phyloP scores from a whole-genome alignment of 2,797 vertebrate species.

The Rhyacichthys aspro region DNA sequence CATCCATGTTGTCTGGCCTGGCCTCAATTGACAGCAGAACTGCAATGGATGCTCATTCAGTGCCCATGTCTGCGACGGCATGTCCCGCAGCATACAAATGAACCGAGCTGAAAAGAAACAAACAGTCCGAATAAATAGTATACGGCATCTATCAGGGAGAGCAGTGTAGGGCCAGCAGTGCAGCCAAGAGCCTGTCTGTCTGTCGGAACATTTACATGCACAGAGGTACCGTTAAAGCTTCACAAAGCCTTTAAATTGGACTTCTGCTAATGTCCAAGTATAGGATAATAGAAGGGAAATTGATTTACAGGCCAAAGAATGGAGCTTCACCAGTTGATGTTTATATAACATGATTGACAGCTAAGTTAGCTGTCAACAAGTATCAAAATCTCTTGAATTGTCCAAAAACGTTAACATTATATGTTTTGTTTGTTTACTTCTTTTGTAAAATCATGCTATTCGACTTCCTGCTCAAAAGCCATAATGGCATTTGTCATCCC shows the following conservation, averaged over 20 bases:
- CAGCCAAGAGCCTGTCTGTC: constrained; percentile 30
- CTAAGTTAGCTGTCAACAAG: no score
- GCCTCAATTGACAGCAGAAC: constrained; percentile 69
- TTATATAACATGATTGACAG: background rate
- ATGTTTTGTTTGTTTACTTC: no score
- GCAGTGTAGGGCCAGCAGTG: constrained; percentile 24
- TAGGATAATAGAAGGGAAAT: background rate
- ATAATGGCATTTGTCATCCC: no score
- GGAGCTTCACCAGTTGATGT: no score
- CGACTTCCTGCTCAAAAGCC: no score
- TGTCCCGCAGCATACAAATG: constrained; percentile 79
- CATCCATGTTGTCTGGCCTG: constrained; percentile 69
- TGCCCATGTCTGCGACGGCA: constrained; percentile 64
- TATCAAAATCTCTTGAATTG: no score
- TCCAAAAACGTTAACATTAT: no score
- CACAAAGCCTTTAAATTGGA: background rate
- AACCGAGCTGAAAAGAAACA: constrained; percentile 76
- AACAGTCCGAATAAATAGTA: constrained; percentile 76
- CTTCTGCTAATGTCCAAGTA: background rate
- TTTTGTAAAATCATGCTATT: no score
- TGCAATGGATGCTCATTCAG: constrained; percentile 75
- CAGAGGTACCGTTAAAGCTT: background rate
- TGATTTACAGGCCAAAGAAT: background rate
- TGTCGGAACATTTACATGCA: constrained; percentile 25
- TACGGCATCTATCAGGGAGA: constrained; percentile 57